Evolutionary conservation across 92 coral and sea anemone genomes (phyloP), one percentile per base, ranked within the genome.

Genomic region (Scolanthus callimorphus): DNA sequence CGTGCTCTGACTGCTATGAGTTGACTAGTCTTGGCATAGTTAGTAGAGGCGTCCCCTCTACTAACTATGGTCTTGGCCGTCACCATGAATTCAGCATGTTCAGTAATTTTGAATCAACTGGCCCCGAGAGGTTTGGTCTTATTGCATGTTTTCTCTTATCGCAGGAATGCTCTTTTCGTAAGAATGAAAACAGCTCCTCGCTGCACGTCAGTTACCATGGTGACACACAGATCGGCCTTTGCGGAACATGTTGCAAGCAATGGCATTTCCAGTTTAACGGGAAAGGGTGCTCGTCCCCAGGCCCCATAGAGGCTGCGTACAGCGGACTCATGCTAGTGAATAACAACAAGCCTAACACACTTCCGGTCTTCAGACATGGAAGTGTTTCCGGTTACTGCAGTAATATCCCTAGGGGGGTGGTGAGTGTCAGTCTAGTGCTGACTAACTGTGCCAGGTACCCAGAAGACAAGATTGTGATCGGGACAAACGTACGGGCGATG

Each of bases 261-360:
- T 85, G 91, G 91, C 57, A 74, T 67, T 85, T 85, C 79, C 82
- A 73, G 30, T 74, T 85, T 34, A 75, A 85, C 65, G 84, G 76
- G 56, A 15, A 48, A 51, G 70, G 70, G 38, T 85, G 91, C 44
- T 73, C 82, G 30, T 70, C 71, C 28, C 91, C 91, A 24, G 86
- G 79, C 13, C 51, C 65, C 28, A 54, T 85, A 29, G 53, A 77
- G 20, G 86, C 91, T 1, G 83, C 73, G 9, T 74, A 73, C 61
- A 76, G 82, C 28, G 73, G 65, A 22, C 55, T 81, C 41, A 60
- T 72, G 55, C 63, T 85, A 49, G 62, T 65, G 11, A 29, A 62
- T 46, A 60, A 49, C 34, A 72, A 47, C 11, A 62, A 60, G 49
- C 61, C 67, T 8, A 85, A 64, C 58, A 55, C 70, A 48, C 91